These are phyloP conservation scores for Rhinella marina DNA, from an alignment of 2,797 vertebrate genomes.

Conservation along the genomic window DNA sequence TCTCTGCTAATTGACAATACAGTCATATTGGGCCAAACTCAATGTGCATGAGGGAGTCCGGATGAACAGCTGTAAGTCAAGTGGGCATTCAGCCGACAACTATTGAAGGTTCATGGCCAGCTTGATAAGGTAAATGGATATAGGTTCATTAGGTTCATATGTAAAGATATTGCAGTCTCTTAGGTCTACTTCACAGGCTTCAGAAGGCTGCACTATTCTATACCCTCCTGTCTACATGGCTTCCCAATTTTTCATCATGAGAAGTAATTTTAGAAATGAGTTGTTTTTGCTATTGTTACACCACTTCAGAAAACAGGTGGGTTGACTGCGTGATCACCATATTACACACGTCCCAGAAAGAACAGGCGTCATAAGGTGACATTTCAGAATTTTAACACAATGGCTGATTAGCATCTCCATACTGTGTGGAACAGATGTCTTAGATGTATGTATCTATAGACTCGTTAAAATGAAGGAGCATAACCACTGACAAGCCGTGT, in stretches of 20 bases:
- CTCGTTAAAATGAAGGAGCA: background rate
- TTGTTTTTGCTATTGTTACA: slow-evolving; percentile 12
- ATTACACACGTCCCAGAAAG: background rate
- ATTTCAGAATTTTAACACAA: slow-evolving; percentile 17
- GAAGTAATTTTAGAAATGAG: background rate
- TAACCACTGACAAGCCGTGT: background rate
- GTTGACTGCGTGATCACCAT: slow-evolving; percentile 8
- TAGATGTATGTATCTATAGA: background rate
- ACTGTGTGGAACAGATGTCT: background rate
- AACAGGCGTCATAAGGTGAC: background rate
- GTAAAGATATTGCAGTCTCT: too few species aligned
- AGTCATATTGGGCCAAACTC: too few species aligned
- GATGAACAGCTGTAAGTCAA: too few species aligned
- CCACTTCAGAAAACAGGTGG: background rate
- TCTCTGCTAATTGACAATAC: too few species aligned
- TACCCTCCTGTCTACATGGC: too few species aligned
- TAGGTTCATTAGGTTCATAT: too few species aligned
- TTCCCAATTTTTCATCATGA: background rate
- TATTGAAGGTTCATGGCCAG: too few species aligned
- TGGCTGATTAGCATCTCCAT: slow-evolving; percentile 19
- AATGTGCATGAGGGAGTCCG: too few species aligned
- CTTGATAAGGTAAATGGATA: too few species aligned
- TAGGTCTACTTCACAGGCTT: too few species aligned
- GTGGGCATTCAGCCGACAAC: too few species aligned
- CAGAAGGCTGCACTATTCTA: too few species aligned